phyloP scores from a whole-genome alignment of 2,797 vertebrate genomes.

The Eulemur coronatus region DNA sequence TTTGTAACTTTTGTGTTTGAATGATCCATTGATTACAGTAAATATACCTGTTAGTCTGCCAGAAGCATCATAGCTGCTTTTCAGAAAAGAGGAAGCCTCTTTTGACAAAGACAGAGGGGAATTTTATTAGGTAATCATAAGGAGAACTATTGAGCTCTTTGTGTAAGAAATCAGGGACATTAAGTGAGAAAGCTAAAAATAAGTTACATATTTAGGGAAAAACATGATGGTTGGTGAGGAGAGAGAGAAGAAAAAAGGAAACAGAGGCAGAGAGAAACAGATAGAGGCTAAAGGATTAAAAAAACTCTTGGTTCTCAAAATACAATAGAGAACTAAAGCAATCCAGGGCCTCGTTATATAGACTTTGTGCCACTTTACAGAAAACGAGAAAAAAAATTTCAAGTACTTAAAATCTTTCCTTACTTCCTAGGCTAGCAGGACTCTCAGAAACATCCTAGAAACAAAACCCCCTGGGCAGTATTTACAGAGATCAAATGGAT shows the following conservation, averaged over 20 bases:
- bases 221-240: not conserved
- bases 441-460: conserved; percentile 59
- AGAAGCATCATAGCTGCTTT: not conserved
- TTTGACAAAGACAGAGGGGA: not conserved
- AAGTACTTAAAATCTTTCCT: conserved; percentile 53
- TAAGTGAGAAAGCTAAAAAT: conserved; percentile 5
- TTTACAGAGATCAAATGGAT: conserved; percentile 66
- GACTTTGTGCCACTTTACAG: conserved; percentile 49
- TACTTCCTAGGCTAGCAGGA: conserved; percentile 33
- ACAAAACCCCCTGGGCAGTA: conserved; percentile 63
- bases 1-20: conserved; percentile 76
- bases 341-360: not conserved
- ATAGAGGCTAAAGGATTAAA: not conserved
- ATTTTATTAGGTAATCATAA: not conserved
- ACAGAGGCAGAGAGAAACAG: not conserved
- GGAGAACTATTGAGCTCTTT: not conserved
- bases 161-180: not conserved
- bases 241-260: conserved; percentile 10
- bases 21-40: conserved; percentile 69
- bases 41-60: conserved; percentile 28
- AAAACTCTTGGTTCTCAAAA: not conserved
- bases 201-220: conserved; percentile 3
- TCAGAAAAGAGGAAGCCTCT: not conserved
- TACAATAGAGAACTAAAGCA: conserved; percentile 35
- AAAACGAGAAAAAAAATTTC: conserved; percentile 32